These are phyloP conservation scores for Copidosoma floridanum DNA, from an alignment of 1,140 invertebrate species.

Conservation along the genomic window DNA sequence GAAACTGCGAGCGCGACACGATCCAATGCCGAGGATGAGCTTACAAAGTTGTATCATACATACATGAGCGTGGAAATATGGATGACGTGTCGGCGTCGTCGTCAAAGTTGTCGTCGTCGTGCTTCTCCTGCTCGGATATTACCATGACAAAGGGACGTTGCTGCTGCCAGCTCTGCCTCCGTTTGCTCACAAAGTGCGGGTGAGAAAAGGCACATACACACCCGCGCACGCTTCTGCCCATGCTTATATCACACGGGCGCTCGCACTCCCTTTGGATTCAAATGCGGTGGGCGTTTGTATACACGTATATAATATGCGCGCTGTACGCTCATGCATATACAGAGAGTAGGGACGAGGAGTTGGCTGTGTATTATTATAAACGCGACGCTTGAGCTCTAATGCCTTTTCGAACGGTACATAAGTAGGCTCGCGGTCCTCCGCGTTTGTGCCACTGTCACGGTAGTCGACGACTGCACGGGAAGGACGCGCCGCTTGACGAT, in stretches of 20 bases:
- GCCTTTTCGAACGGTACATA: constrained; percentile 49
- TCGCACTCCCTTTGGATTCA: constrained; percentile 51
- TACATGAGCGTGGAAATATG: no score
- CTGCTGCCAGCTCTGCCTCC: constrained; percentile 4
- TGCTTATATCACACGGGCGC: constrained; percentile 37
- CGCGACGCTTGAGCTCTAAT: no score
- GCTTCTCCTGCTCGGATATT: constrained; percentile 31
- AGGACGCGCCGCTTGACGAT: no score
- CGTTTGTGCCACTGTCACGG: neutral
- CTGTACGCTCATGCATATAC: neutral
- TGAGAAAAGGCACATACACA: constrained; percentile 35
- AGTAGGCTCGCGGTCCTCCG: constrained; percentile 8
- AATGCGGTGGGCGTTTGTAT: constrained; percentile 55
- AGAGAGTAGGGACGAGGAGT: neutral
- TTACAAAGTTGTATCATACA: no score
- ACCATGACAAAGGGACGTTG: constrained; percentile 52
- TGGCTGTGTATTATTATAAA: no score
- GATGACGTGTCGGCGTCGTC: neutral
- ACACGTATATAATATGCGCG: no score
- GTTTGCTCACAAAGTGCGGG: constrained; percentile 21
- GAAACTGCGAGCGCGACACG: no score
- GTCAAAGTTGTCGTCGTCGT: neutral
- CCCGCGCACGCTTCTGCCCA: no score
- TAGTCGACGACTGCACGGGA: neutral
- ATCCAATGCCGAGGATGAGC: no score